Evolutionary conservation across 2,113 vertebrate genomes (phyloP), one percentile per base, ranked within the genome.

Genomic region (Octodon degus): DNA sequence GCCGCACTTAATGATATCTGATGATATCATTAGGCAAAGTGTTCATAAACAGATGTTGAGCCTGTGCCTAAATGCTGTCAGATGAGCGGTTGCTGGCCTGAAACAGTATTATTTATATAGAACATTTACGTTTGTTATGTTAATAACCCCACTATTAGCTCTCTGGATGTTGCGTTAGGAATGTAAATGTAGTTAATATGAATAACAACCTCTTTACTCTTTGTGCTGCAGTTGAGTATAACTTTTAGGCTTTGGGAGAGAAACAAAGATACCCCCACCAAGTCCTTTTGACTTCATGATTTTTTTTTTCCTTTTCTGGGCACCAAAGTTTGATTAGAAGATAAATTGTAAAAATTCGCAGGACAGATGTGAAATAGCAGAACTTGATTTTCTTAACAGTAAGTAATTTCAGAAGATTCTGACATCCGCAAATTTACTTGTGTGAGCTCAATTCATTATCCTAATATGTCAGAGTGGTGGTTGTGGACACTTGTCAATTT

Each of bases 11-110:
- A 99, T 99, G 99, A 99, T 99, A 99, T 99, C 99, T 99, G 99
- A 99, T 99, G 99, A 99, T 99, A 99, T 99, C 99, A 99, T 99
- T 99, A 99, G 99, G 99, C 99, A 99, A 99, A 99, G 99, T 99
- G 99, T 99, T 99, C 99, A 99, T 99, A 99, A 99, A 99, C 99
- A 99, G 99, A 99, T 99, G 99, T 99, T 99, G 99, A 99, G 99
- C 99, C 99, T 99, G 99, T 99, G 99, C 99, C 99, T 99, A 99
- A 99, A 99, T 99, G 99, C 99, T 99, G 99, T 99, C 99, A 99
- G 99, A 99, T 99, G 99, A 99, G 99, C 99, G 98, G 98, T 98
- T 99, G 98, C 99, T 99, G 99, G 99, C 99, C 99, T 99, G 99
- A 99, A 99, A 99, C 99, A 98, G 99, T 99, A 99, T 99, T 99